These are phyloP conservation scores for Tromatobia lineatoria DNA, from an alignment of 2,888 invertebrate species.

Conservation along the genomic window DNA sequence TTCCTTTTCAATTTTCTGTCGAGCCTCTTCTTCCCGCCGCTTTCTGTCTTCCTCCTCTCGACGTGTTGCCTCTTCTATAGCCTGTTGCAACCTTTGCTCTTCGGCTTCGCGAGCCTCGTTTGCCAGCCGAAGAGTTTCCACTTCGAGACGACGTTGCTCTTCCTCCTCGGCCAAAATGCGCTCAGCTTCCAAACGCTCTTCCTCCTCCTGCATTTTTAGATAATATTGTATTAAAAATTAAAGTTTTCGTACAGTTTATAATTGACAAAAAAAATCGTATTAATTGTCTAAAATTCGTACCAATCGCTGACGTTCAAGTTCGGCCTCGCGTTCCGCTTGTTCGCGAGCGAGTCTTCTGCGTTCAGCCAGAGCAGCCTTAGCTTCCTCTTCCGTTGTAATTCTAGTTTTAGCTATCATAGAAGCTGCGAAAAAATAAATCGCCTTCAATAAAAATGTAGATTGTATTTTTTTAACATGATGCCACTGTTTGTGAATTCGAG, in stretches of 20 bases:
- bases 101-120: constrained; percentile 93
- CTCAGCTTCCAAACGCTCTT: constrained; percentile 91
- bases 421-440: constrained; percentile 82
- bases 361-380: constrained; percentile 97
- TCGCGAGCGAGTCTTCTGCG: constrained; percentile 94
- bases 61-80: constrained; percentile 90
- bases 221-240: neutral
- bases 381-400: constrained; percentile 96
- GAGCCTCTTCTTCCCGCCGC: constrained; percentile 89
- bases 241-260: neutral
- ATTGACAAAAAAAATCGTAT: neutral
- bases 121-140: constrained; percentile 92
- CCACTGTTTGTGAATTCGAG: too few species aligned
- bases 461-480: too few species aligned
- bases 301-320: constrained; percentile 90
- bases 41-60: constrained; percentile 93
- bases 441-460: too few species aligned
- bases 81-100: constrained; percentile 93
- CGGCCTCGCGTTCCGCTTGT: constrained; percentile 96
- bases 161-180: constrained; percentile 92
- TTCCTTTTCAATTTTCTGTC: constrained; percentile 89
- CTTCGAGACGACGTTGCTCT: constrained; percentile 92
- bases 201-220: constrained; percentile 87
- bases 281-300: constrained; percentile 79
- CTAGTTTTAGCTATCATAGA: constrained; percentile 90